Base-by-base conservation (phyloP, 2,888 invertebrate genomes). In the Zonitis immaculata region DNA sequence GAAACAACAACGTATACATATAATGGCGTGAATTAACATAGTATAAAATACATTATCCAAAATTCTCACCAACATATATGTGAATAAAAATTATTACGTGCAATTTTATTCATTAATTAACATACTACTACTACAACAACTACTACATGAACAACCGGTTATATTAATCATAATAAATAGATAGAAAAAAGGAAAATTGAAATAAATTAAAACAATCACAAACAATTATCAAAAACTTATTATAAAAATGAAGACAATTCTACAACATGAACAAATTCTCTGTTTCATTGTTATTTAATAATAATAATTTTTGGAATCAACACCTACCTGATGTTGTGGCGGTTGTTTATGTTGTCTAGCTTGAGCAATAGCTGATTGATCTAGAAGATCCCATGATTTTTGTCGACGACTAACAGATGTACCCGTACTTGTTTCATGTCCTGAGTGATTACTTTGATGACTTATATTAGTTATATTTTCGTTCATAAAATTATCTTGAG, bases 331-430 rank as follows among this genome's bases (percentile, higher is more conserved):
- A 69, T 83, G 80, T 22, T 79, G 69, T 26, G 79, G 69, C 4
- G 79, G 74, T 30, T 78, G 79, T 66, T 85, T 85, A 70, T 86
- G 86, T 60, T 84, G 82, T 62, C 83, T 82, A 0, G 91, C 91
- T 55, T 88, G 87, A 18, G 86, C 84, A 51, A 93, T 78, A 0
- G 91, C 88, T 1, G 85, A 84, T 69, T 93, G 94, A 73, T 95
- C 95, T 11, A 95, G 78, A n/a, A 94, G 80, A 70, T 96, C 95
- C 91, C 95, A 95, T 0, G 94, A 94, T 75, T 95, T 95, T 78
- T 95, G 95, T 3, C 95, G 80, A 4, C 88, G 78, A 65, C 81
- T 83, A 2, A 80, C 75, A 18, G 66, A 66, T 47, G 64, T 61
- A 26, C 66, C 59, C 45, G 60, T 61, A 58, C 63, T 53, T 43